These are phyloP conservation scores for Thera britannica DNA, from an alignment of 2,888 invertebrate species.

Conservation along the genomic window DNA sequence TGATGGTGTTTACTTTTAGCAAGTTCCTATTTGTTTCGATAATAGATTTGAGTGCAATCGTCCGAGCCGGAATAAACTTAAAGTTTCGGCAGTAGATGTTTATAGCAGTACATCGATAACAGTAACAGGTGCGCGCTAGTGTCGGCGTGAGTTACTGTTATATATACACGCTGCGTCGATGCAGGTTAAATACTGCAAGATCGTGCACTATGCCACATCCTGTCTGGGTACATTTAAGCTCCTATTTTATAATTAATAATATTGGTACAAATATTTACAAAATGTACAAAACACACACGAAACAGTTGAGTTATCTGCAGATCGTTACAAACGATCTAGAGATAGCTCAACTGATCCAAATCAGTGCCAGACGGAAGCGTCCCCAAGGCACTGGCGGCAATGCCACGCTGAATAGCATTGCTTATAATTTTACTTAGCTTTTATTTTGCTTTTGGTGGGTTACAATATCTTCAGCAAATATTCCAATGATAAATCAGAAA, in stretches of 20 bases:
- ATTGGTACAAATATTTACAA: too few relatives aligned
- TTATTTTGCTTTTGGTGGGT: too few relatives aligned
- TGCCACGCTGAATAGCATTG: too few relatives aligned
- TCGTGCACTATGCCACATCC: conserved; percentile 28
- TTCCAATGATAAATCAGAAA: too few relatives aligned
- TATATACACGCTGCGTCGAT: conserved; percentile 58
- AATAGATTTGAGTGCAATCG: conserved; percentile 7
- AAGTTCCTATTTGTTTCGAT: too few relatives aligned
- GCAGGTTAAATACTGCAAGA: conserved; percentile 34
- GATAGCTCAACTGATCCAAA: too few relatives aligned
- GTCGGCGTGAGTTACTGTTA: conserved; percentile 73
- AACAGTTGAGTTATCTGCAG: not conserved
- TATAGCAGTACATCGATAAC: conserved; percentile 66
- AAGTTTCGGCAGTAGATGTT: conserved; percentile 44
- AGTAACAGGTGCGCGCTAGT: conserved; percentile 75
- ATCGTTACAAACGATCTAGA: too few relatives aligned
- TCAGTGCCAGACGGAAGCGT: too few relatives aligned
- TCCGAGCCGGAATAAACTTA: conserved; percentile 27
- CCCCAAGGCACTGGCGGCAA: too few relatives aligned
- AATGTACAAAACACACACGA: not conserved
- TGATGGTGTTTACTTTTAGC: too few relatives aligned
- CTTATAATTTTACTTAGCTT: too few relatives aligned
- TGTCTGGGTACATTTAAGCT: not conserved
- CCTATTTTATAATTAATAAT: not conserved
- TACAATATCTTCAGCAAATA: too few relatives aligned